Evolutionary conservation across 2,797 vertebrate species (phyloP), one percentile per base, ranked within the genome.

Genomic region (Buceros bicornis): DNA sequence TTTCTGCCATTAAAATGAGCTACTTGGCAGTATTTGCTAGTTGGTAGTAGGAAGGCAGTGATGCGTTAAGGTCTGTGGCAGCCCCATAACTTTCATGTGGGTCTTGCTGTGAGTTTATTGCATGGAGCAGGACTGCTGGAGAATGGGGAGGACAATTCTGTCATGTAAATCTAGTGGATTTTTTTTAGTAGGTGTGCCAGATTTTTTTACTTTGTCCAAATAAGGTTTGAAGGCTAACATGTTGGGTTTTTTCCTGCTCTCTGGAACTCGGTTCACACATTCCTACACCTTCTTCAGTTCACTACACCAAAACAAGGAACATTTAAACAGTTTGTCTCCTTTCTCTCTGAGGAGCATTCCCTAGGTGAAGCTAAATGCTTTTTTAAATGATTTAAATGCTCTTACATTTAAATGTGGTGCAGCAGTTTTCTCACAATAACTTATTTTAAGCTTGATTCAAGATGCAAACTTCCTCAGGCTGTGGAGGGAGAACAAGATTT

Each of bases 1-100:
- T 96, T 97, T 96, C 78, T 96, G 90, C 71, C 85, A 89, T 95
- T 95, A 96, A 96, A 96, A 90, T 47, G 51, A 93, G 80, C 80
- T 89, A 64, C 89, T 94, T 97, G 91, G 89, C 94, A 89, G 77
- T 57, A 31, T 87, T 90, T 85, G 33, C 60, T 78, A 43, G 67
- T 80, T 66, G 80, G 77, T 86, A 82, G 2, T 81, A 80, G 69
- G 76, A 86, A 88, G 66, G 81, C 89, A 91, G 53, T 4, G 58
- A 89, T 93, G 95, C 37, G 17, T 90, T 79, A 60, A 82, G 50
- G 58, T 87, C 82, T 91, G 77, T 66, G 82, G 37, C 69, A 79
- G 50, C n/a, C n/a, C 57, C 14, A 3, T 61, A 66, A 78, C 82
- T 74, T 89, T 81, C 1, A 0, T 77, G 28, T 73, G 33, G 20